Conservation (phyloP, 2,797 vertebrate species). For the Ctenochaetus hawaiiensis region DNA sequence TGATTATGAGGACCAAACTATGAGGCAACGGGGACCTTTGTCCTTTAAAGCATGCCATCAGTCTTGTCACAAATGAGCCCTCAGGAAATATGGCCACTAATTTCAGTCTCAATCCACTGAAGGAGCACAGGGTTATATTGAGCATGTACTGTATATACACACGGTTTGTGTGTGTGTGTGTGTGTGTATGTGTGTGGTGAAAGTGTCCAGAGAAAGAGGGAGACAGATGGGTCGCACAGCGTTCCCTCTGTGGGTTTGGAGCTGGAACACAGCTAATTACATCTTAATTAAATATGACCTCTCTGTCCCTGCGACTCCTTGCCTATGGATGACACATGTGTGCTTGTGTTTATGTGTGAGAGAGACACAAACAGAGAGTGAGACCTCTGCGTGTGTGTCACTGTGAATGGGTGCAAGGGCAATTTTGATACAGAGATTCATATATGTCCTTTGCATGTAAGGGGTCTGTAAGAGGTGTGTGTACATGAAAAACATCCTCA, state of each 20-base stretch:
- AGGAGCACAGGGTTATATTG: conserved; percentile 44
- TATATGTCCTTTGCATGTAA: neutral
- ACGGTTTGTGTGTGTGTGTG: conserved; percentile 13
- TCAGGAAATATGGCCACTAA: conserved; percentile 54
- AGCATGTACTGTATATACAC: conserved; percentile 10
- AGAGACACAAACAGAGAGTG: neutral
- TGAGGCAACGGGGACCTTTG: conserved; percentile 51
- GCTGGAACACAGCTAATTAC: conserved; percentile 75
- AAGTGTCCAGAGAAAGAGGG: conserved; percentile 40
- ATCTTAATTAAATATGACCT: conserved; percentile 81
- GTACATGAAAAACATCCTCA: neutral
- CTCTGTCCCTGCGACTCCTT: conserved; percentile 50
- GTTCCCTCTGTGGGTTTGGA: conserved; percentile 66
- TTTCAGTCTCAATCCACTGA: conserved; percentile 55
- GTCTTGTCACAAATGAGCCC: conserved; percentile 63
- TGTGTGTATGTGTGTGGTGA: conserved; percentile 30
- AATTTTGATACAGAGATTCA: neutral
- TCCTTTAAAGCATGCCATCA: conserved; percentile 59
- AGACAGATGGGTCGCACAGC: conserved; percentile 76
- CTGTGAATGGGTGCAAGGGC: neutral
- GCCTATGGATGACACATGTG: conserved; percentile 37
- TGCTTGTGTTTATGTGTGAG: conserved; percentile 7
- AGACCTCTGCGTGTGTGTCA: conserved; percentile 4
- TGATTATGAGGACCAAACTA: conserved; percentile 10
- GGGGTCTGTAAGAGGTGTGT: neutral